Evolutionary conservation across 2,888 invertebrate genomes (phyloP).

Genomic region (Apamea anceps): DNA sequence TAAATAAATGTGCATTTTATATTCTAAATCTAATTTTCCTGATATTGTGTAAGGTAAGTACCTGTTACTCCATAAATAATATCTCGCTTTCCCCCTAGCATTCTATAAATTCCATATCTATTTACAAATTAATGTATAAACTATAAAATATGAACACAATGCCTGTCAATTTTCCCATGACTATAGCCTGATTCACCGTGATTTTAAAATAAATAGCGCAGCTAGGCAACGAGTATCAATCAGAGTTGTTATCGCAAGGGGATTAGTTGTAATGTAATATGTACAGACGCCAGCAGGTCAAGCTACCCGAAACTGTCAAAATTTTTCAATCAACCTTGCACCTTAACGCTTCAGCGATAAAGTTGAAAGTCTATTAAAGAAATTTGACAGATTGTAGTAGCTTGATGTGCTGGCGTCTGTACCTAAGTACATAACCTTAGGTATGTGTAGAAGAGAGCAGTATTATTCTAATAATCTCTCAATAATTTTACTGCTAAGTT

Average conservation of each 20-base stretch:
- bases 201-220: neutral
- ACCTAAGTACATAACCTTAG: neutral
- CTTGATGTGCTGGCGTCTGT: too few relatives aligned
- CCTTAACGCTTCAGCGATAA: too few relatives aligned
- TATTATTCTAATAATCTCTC: too few relatives aligned
- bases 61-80: neutral
- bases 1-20: neutral
- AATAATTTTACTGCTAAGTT: neutral
- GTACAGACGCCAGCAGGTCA: too few relatives aligned
- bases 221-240: neutral
- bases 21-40: slow-evolving; percentile 10
- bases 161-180: slow-evolving; percentile 2
- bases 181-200: neutral
- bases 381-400: too few relatives aligned
- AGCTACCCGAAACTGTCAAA: too few relatives aligned
- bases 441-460: neutral
- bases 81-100: neutral
- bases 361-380: too few relatives aligned
- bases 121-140: neutral
- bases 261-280: neutral
- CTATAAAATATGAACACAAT: slow-evolving; percentile 4
- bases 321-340: too few relatives aligned
- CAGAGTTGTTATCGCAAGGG: neutral
- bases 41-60: neutral
- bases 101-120: neutral